Evolutionary conservation across 2,888 invertebrate species (phyloP), one percentile per base, ranked within the genome.

Genomic region (Spisula subtruncata): DNA sequence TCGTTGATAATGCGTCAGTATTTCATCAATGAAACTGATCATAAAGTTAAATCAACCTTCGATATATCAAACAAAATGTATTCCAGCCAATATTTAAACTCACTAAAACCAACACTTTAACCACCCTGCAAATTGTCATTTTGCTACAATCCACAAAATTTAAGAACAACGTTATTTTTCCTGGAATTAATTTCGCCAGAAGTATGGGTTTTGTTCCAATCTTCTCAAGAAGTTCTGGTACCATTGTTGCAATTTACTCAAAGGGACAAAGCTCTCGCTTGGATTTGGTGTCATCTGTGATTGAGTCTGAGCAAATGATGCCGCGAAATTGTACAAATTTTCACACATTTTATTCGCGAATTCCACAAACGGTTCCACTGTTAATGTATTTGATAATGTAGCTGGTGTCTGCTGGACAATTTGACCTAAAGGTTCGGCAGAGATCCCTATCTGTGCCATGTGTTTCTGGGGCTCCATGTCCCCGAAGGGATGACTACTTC

Each of bases 391-490:
- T 66, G 97, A 96, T 71, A 96, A 96, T 48, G 97, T 96, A 66
- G 96, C 96, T 1, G 97, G 97, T 0, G 97, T 97, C 92, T 97
- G 97, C 96, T 97, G 97, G 85, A 97, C 97, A 84, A 98, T 97
- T 46, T 97, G 96, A 1, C 96, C 95, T n/a, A 98, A 94, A 0
- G 98, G 98, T 95, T 99, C 98, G 2, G 99, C 98, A 0, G 99
- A 98, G 85, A 99, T 98, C 0, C 99, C 99, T 90, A 99, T 98
- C 97, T 99, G 99, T 46, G 99, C 99, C 96, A 98, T 98, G 96
- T 99, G 98, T 18, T 98, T 92, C 86, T 95, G 94, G 10, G 98
- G 98, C n/a, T 98, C 89, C 81, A 92, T 88, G 32, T 92, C 92
- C 14, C 93, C 92, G 86, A 94, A 94, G 20, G 94, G 94, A 89